Conservation (phyloP, 2,113 vertebrate genomes). For the Oryzias woworae region DNA sequence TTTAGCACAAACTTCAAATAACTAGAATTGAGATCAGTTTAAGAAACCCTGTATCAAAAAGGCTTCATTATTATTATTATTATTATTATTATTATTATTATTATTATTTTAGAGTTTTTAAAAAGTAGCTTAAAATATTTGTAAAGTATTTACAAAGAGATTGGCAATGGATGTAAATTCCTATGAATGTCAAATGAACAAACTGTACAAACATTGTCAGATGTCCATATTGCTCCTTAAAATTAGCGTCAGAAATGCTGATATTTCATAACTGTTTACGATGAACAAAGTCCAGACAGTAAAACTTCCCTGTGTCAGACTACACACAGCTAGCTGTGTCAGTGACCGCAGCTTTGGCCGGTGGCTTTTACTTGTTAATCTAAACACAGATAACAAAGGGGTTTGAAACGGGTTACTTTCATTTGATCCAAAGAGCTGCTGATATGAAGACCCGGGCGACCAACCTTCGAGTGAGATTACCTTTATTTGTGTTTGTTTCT, state of each 20-base stretch:
- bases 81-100: too few relatives aligned
- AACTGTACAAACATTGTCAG: too few relatives aligned
- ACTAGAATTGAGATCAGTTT: too few relatives aligned
- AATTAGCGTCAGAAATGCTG: neutral
- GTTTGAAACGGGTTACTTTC: constrained; percentile 14
- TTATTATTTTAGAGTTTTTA: too few relatives aligned
- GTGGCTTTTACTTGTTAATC: constrained; percentile 44
- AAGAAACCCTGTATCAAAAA: too few relatives aligned
- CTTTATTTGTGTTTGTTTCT: constrained; percentile 72
- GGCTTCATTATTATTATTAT: too few relatives aligned
- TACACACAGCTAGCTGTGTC: constrained; percentile 4
- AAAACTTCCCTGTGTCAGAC: neutral
- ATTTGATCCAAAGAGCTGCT: constrained; percentile 27
- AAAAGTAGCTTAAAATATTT: too few relatives aligned
- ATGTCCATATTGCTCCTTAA: neutral
- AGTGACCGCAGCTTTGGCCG: neutral
- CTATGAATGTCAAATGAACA: too few relatives aligned
- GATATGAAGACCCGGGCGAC: constrained; percentile 58
- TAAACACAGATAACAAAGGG: constrained; percentile 20
- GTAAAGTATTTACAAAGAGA: too few relatives aligned
- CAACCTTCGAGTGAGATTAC: constrained; percentile 64
- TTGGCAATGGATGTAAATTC: too few relatives aligned
- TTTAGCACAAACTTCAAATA: too few relatives aligned
- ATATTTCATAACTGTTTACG: neutral
- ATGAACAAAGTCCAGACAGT: constrained; percentile 54